These are phyloP conservation scores for Ictidomys tridecemlineatus DNA, from an alignment of 2,113 vertebrate species.

Conservation along the genomic window DNA sequence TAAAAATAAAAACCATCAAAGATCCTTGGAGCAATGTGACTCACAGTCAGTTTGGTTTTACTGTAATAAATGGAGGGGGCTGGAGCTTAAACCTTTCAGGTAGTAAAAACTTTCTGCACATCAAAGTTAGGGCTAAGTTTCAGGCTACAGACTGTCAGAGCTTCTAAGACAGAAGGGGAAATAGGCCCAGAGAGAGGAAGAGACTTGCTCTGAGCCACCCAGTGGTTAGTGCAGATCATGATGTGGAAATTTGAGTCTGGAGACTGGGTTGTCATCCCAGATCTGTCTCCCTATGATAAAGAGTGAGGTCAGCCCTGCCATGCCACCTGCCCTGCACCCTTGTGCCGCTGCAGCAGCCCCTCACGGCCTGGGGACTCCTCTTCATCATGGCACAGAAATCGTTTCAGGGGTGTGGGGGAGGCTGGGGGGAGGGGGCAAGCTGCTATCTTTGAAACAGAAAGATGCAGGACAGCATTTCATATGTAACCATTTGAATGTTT, in stretches of 20 bases:
- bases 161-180: background rate
- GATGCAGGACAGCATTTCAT: conserved; percentile 82
- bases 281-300: background rate
- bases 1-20: background rate
- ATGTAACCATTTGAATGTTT: conserved; percentile 85
- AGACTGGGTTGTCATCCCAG: background rate
- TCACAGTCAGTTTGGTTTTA: background rate
- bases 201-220: background rate
- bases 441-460: conserved; percentile 84
- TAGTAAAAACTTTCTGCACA: background rate
- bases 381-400: conserved; percentile 89
- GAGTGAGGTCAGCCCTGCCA: conserved; percentile 60
- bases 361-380: conserved; percentile 84
- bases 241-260: background rate
- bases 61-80: background rate
- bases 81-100: background rate
- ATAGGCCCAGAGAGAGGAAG: background rate
- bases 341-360: conserved; percentile 78
- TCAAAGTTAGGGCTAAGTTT: background rate
- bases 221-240: background rate
- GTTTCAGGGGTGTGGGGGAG: conserved; percentile 79
- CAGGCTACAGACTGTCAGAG: background rate
- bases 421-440: conserved; percentile 77
- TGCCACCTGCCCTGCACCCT: conserved; percentile 76
- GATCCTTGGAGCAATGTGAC: background rate